Percentiles rank a stretch among this genome's conserved stretches.
Evolutionary conservation across 1,140 invertebrate species (phyloP).

Genomic region (Metopolophium dirhodum): DNA sequence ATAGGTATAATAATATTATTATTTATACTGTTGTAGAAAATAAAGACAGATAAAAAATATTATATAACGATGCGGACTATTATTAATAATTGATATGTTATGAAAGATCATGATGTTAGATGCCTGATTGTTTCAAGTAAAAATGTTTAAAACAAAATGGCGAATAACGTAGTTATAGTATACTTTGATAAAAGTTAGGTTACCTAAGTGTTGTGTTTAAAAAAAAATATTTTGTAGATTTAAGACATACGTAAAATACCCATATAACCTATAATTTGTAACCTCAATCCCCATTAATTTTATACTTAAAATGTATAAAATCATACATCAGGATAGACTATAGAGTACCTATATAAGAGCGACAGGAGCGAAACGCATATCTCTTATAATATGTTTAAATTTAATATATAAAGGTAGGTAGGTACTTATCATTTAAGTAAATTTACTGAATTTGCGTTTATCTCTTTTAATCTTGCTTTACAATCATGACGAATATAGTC

Average conservation of each 20-base stretch:
- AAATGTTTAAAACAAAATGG: background rate
- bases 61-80: background rate
- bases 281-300: background rate
- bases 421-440: background rate
- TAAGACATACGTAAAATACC: too few species aligned
- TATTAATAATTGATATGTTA: background rate
- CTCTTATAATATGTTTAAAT: background rate
- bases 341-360: too few species aligned
- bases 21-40: background rate
- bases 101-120: background rate
- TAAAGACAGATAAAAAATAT: background rate
- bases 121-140: background rate
- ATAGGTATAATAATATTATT: background rate
- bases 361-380: background rate
- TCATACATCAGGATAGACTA: background rate
- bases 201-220: too few species aligned
- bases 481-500: background rate
- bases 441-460: background rate
- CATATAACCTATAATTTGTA: too few species aligned
- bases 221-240: too few species aligned
- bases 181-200: too few species aligned
- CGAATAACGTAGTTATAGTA: background rate
- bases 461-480: background rate
- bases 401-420: background rate
- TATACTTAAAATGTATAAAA: background rate